Conservation (phyloP, 2,113 vertebrate species). For the Spilogale gracilis region DNA sequence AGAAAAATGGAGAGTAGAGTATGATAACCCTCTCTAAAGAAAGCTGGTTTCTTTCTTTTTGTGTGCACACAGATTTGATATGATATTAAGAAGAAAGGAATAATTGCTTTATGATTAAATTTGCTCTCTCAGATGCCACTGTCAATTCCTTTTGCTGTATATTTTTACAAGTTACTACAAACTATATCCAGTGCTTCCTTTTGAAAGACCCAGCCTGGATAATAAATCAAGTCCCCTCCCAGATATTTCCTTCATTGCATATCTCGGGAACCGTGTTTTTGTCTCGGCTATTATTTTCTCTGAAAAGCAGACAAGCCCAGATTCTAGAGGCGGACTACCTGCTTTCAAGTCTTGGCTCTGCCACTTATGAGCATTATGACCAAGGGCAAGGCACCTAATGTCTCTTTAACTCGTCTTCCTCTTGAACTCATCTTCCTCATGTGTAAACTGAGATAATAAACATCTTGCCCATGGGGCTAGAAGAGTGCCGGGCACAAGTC, state of each 20-base stretch:
- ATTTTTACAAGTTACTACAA: slow-evolving; percentile 35
- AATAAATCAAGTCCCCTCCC: neutral
- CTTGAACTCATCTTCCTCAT: slow-evolving; percentile 7
- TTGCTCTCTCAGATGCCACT: slow-evolving; percentile 23
- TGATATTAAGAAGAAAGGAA: slow-evolving; percentile 48
- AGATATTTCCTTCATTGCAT: neutral
- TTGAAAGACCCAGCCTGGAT: slow-evolving; percentile 29
- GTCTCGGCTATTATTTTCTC: neutral
- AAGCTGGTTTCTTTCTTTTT: slow-evolving; percentile 41
- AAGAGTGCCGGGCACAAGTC: neutral
- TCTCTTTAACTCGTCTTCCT: slow-evolving; percentile 22
- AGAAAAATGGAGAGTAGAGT: neutral
- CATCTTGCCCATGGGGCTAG: neutral
- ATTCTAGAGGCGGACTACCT: neutral
- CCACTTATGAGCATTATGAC: neutral
- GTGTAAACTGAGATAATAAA: neutral
- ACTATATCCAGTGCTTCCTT: slow-evolving; percentile 27
- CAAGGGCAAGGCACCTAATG: neutral
- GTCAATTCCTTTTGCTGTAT: slow-evolving; percentile 54
- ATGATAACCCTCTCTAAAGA: neutral
- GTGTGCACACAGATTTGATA: neutral
- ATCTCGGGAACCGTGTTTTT: neutral
- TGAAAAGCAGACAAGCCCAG: neutral
- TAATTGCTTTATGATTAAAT: slow-evolving; percentile 55
- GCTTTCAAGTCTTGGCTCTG: neutral